Percentiles rank a stretch among this genome's conserved stretches.
These are phyloP conservation scores for Sebastes reedi DNA, from an alignment of 2,797 vertebrate species.

Conservation along the genomic window DNA sequence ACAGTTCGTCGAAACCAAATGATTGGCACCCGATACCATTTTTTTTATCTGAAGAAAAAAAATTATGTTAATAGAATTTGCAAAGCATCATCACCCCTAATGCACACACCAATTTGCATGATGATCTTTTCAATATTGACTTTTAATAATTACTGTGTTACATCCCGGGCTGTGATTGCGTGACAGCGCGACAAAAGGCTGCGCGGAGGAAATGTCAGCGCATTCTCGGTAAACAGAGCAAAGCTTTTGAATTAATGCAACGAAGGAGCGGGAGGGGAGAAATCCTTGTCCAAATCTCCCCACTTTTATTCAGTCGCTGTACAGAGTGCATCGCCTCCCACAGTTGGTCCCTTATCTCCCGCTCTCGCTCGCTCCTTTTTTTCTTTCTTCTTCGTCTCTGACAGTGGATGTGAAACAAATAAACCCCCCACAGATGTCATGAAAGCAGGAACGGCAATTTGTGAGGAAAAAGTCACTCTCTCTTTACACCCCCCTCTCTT, in stretches of 20 bases:
- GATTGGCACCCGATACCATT: background rate
- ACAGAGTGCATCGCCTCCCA: constrained; percentile 49
- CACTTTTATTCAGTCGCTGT: constrained; percentile 51
- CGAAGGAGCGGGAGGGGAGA: constrained; percentile 29
- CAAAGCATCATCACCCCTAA: constrained; percentile 7
- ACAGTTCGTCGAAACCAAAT: background rate
- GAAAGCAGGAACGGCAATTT: constrained; percentile 51
- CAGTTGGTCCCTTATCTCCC: constrained; percentile 57
- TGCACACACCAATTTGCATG: constrained; percentile 51
- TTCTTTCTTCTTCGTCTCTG: constrained; percentile 18
- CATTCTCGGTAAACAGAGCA: constrained; percentile 62
- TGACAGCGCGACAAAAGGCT: constrained; percentile 49
- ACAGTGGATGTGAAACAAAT: constrained; percentile 57
- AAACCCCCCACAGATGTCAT: constrained; percentile 25
- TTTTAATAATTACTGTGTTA: constrained; percentile 63
- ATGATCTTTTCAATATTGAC: constrained; percentile 70
- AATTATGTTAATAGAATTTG: constrained; percentile 26
- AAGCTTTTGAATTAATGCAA: constrained; percentile 66
- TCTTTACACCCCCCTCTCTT: background rate
- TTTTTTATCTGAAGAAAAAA: background rate
- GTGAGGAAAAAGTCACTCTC: constrained; percentile 9
- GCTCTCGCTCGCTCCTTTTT: constrained; percentile 15
- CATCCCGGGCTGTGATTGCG: constrained; percentile 36
- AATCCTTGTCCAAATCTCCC: constrained; percentile 66
- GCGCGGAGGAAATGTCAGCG: constrained; percentile 51